Base-by-base conservation (phyloP, 2,113 vertebrate species). In the Manacus vitellinus region DNA sequence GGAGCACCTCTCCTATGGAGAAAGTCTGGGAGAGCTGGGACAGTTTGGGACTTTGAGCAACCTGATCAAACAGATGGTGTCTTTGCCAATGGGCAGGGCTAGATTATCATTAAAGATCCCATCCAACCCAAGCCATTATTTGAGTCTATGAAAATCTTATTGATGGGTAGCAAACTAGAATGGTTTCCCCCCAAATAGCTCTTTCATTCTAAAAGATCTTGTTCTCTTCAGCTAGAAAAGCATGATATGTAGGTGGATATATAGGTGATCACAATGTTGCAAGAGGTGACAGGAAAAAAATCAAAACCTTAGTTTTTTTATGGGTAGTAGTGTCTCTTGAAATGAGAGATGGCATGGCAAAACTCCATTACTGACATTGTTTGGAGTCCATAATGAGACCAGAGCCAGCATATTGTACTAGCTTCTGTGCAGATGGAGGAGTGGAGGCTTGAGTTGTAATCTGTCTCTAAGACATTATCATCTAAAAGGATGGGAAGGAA, bases 51-150 rank as follows among this genome's bases (percentile, higher is more conserved):
- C 8, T 71, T 61, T 55, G 24, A 75, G 49, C n/a, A 83, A 19
- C 24, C 24, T 46, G 20, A 3, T 68, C 8, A 54, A 47, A 28
- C 43, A 3, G 17, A 37, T n/a, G 12, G 6, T 44, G 14, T 51
- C 5, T 24, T 46, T 67, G 35, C 5, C 16, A 28, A 49, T 0
- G 0, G 31, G 18, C 33, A 72, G 24, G 15, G 10, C 20, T 79
- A 52, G 31, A 39, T 28, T 14, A n/a, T 43, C 23, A 24, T 61
- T 39, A 46, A 83, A 83, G 25, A 75, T 47, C 20, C 7, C 9
- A 83, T 79, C 9, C 37, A 79, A 62, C 2, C 6, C 24, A 77
- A 67, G 56, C 6, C 2, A 7, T 78, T 73, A 13, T 55, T 49
- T 73, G 65, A 63, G 35, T 52, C 10, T 51, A 22, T 61, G 1